phyloP scores from a whole-genome alignment of 2,888 invertebrate species.

The Diploptera punctata region DNA sequence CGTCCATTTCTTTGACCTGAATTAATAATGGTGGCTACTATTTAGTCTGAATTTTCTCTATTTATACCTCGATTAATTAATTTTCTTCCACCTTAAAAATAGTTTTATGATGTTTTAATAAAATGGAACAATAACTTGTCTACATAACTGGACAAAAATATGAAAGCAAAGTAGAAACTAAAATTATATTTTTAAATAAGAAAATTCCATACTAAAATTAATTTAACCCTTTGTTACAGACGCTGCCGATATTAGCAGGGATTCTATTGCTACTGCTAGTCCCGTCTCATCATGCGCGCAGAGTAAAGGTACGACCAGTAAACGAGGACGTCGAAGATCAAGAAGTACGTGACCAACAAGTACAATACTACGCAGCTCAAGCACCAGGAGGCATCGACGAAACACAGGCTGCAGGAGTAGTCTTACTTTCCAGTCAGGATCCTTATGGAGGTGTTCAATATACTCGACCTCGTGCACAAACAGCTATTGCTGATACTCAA shows the following conservation, averaged over 20 bases:
- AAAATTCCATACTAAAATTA: no score
- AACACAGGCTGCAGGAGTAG: constrained; percentile 49
- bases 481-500: constrained; percentile 26
- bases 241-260: constrained; percentile 20
- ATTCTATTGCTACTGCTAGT: constrained; percentile 10
- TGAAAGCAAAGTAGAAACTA: no score
- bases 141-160: no score
- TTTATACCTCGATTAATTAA: no score
- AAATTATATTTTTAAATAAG: no score
- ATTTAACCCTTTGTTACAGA: constrained; percentile 22
- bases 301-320: neutral
- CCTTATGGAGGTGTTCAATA: constrained; percentile 57
- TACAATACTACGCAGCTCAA: constrained; percentile 56
- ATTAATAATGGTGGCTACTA: no score
- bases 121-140: no score
- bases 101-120: no score
- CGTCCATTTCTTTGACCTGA: no score
- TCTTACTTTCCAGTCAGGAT: constrained; percentile 54
- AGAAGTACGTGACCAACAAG: constrained; percentile 51
- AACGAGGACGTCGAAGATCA: constrained; percentile 17
- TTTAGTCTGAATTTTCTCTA: no score
- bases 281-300: neutral
- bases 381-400: constrained; percentile 51
- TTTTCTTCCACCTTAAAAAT: no score
- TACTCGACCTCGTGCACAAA: constrained; percentile 52